A percentile compares a stretch with the other conserved stretches of the same genome.
phyloP scores from a whole-genome alignment of 2,113 vertebrate species.

The Laticauda laticaudata region DNA sequence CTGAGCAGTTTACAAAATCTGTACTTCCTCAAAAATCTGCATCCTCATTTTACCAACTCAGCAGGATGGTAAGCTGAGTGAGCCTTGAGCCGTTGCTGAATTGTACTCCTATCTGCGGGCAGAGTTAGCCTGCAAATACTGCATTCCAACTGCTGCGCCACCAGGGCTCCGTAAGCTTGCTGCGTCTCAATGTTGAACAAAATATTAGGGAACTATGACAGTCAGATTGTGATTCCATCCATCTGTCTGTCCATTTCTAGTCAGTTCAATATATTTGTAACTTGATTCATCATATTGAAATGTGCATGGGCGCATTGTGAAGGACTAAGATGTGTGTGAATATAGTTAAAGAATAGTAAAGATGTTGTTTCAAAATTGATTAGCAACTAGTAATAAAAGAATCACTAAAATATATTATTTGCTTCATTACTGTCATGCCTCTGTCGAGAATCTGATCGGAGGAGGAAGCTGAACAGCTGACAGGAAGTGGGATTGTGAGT shows the following conservation, averaged over 20 bases:
- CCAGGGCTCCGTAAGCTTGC: not conserved
- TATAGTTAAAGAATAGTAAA: not conserved
- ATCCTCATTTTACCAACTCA: not conserved
- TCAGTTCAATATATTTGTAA: not conserved
- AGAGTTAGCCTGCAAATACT: not conserved
- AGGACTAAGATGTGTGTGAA: not conserved
- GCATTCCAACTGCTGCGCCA: not conserved
- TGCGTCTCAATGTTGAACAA: not conserved
- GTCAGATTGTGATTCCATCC: not conserved
- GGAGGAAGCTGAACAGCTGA: too few species aligned
- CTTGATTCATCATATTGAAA: not conserved
- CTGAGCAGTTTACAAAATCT: not conserved
- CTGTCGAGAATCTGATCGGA: too few species aligned
- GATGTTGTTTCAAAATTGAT: not conserved
- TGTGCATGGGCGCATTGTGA: not conserved
- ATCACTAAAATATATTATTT: not conserved
- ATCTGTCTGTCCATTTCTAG: not conserved
- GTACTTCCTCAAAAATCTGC: not conserved
- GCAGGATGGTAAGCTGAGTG: not conserved
- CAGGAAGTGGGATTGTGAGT: too few species aligned
- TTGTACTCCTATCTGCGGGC: not conserved
- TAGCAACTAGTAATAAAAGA: not conserved
- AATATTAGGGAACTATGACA: too few species aligned
- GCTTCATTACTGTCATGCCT: not conserved
- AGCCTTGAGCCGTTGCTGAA: not conserved